Evolutionary conservation across 2,113 vertebrate species (phyloP), one percentile per base, ranked within the genome.

Genomic region (Rhabdornis inornatus): DNA sequence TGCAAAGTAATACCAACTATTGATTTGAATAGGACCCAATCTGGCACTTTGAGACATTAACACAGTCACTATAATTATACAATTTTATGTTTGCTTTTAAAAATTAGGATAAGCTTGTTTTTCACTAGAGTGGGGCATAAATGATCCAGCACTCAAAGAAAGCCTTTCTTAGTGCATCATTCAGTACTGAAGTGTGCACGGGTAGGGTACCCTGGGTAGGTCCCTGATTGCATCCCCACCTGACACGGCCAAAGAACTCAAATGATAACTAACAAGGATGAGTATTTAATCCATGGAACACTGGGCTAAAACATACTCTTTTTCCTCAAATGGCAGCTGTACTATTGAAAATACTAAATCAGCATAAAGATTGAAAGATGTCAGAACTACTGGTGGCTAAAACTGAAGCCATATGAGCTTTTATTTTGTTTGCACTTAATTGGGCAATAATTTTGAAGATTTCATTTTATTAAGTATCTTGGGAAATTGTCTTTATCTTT

Each of bases 1-100:
- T 95, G 65, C 68, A 94, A 91, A 95, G 56, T 88, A 95, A 83
- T 53, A 81, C 15, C 56, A 83, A 42, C n/a, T 87, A 84, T 57
- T 76, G 80, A 83, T 89, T 90, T 96, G 75, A 94, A 83, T 68
- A 75, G n/a, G 66, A 84, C 31, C 23, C 91, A 77, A 85, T 77
- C 37, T 80, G 70, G 57, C 44, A 63, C 50, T 44, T 64, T 53
- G 31, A 82, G n/a, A n/a, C n/a, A n/a, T n/a, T n/a, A n/a, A n/a
- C n/a, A n/a, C n/a, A n/a, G 30, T 52, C 71, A 83, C 78, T 52
- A 66, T 45, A 65, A 56, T 68, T 42, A n/a, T 39, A 65, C 31
- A 57, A 57, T 19, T 44, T 85, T 64, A 33, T 7, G 21, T 80
- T 40, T 93, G 33, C 82, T 93, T 63, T 39, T 40, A 91, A 90